A percentile compares a stretch with the other conserved stretches of the same genome.
Conservation (phyloP, 2,113 vertebrate species). For the Anseranas semipalmata region DNA sequence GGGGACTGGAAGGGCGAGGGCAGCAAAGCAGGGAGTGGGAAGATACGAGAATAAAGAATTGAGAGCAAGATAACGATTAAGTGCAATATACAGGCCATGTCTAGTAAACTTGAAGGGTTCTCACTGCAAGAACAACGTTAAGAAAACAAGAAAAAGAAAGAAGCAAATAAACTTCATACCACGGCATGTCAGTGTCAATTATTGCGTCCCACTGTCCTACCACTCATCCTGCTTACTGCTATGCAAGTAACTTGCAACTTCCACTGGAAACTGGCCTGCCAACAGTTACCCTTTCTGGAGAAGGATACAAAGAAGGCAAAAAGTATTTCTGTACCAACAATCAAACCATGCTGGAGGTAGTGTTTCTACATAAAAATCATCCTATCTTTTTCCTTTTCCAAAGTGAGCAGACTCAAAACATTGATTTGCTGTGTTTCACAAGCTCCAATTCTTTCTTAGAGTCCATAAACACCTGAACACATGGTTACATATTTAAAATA, state of each 20-base stretch:
- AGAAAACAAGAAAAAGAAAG: neutral
- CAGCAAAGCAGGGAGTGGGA: neutral
- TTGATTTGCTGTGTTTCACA: neutral
- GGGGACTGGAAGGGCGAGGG: neutral
- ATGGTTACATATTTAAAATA: neutral
- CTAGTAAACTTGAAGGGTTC: neutral
- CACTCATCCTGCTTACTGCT: fast-evolving
- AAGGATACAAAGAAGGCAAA: neutral
- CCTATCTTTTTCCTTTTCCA: neutral
- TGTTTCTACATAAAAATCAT: neutral
- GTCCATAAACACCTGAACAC: neutral
- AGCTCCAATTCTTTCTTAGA: neutral
- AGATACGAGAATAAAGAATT: neutral
- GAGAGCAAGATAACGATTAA: neutral
- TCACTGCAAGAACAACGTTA: neutral
- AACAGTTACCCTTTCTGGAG: neutral
- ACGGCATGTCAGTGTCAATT: fast-evolving
- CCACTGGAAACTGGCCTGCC: neutral
- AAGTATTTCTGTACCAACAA: neutral
- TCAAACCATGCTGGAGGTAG: neutral
- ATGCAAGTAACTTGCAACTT: neutral
- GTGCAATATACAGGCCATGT: neutral
- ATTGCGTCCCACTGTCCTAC: neutral
- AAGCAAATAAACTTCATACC: neutral
- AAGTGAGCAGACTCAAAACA: neutral